These are phyloP conservation scores for Bombus pyrosoma DNA, from an alignment of 1,140 invertebrate species.

Conservation along the genomic window DNA sequence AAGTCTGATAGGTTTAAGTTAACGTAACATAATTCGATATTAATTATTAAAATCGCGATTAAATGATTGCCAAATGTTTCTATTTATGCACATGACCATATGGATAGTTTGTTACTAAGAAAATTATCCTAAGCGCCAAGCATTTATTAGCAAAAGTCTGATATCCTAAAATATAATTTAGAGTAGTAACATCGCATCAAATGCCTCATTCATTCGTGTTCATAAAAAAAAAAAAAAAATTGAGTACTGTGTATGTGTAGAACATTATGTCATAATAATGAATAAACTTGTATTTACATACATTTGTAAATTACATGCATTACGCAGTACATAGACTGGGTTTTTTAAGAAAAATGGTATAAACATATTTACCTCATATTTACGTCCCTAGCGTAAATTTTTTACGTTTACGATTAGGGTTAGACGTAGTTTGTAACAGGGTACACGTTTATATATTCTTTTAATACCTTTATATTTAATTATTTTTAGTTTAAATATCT, in stretches of 20 bases:
- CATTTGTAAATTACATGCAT: slow-evolving; percentile 61
- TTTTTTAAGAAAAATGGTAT: slow-evolving; percentile 44
- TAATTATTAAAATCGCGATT: slow-evolving; percentile 26
- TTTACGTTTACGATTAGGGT: slow-evolving; percentile 53
- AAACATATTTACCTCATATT: slow-evolving; percentile 61
- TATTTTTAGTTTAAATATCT: neutral
- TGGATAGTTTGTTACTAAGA: slow-evolving; percentile 46
- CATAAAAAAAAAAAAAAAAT: slow-evolving; percentile 55
- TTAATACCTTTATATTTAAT: slow-evolving; percentile 29
- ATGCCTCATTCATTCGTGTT: slow-evolving; percentile 67
- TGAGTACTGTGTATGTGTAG: slow-evolving; percentile 65
- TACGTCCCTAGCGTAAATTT: slow-evolving; percentile 48
- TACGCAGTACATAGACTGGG: slow-evolving; percentile 41
- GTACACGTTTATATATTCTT: slow-evolving; percentile 57
- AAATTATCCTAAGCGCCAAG: slow-evolving; percentile 50
- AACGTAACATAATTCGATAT: slow-evolving; percentile 47
- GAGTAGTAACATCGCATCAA: slow-evolving; percentile 56
- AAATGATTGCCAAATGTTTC: slow-evolving; percentile 57
- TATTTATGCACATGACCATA: slow-evolving; percentile 36
- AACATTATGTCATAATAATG: slow-evolving; percentile 58
- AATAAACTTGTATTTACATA: slow-evolving; percentile 67
- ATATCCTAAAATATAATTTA: slow-evolving; percentile 58
- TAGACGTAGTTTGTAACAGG: slow-evolving; percentile 60
- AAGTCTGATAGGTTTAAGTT: slow-evolving; percentile 72
- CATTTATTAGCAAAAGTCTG: slow-evolving; percentile 64